Evolutionary conservation across 2,888 invertebrate genomes (phyloP), one percentile per base, ranked within the genome.

Genomic region (Marasmarcha lunaedactyla): DNA sequence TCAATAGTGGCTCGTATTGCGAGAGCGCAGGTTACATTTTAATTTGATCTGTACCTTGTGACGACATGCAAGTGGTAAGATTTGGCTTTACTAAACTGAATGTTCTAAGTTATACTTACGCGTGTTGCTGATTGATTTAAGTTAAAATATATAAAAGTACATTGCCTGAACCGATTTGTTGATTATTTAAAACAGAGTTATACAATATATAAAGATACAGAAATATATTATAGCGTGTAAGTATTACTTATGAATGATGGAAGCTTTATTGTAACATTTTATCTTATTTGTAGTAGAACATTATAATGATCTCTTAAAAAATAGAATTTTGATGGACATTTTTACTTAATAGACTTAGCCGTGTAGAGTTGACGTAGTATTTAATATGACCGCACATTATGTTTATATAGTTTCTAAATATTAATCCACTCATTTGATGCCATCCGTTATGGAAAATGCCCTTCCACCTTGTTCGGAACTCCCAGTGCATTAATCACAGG

Each of bases 331-430:
- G 76, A 77, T 74, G 78, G 77, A 76, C 77, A 71, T 78, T 78
- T 74, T 79, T 81, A 81, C 79, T 79, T 81, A 78, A 74, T 79
- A 79, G 72, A 60, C 66, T 64, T 78, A 77, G 68, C 68, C 52
- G 62, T 68, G 64, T 71, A 72, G 63, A 55, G 47, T 65, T 66
- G 63, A 58, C 59, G 60, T 73, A 71, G 53, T 53, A 50, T 62
- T 56, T 54, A 20, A 49, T 42, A 49, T 55, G 49, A 57, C 67
- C 66, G 67, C 71, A 71, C 71, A 68, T 69, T 57, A 61, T 54
- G 54, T 66, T 68, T 63, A 55, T 61, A 60, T 30, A 4, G 4
- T 9, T 30, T 30, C 30, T 49, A 12, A 13, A 35, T 53, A 57
- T 54, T 62, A 42, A 51, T 55, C 55, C 48, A 56, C 45, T 54